phyloP scores from a whole-genome alignment of 1,140 invertebrate species.

The Calycopis cecrops region DNA sequence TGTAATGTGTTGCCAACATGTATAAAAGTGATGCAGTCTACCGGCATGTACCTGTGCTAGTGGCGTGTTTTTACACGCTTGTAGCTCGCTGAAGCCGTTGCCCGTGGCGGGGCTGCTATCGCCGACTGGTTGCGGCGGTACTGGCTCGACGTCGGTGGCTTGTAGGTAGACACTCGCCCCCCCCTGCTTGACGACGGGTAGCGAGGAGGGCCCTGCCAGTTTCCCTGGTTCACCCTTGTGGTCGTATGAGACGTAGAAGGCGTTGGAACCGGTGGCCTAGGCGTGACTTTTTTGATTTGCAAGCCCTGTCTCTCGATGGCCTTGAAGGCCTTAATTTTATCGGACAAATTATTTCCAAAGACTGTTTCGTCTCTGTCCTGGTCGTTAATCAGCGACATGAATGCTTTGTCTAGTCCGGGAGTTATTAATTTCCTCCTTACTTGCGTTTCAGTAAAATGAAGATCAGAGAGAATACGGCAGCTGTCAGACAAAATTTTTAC shows the following conservation, averaged over 20 bases:
- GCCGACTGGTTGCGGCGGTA: neutral
- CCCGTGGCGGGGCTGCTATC: neutral
- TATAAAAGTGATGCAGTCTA: constrained; percentile 27
- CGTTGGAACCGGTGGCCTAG: neutral
- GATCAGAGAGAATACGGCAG: constrained; percentile 26
- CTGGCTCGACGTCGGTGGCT: constrained; percentile 8
- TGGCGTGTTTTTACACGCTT: constrained; percentile 9
- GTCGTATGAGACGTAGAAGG: neutral
- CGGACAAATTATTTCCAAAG: constrained; percentile 23
- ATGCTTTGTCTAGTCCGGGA: constrained; percentile 22
- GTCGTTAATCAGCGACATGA: constrained; percentile 21
- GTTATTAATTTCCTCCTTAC: constrained; percentile 27
- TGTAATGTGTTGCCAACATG: constrained; percentile 32
- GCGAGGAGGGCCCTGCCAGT: constrained; percentile 30
- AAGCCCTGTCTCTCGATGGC: constrained; percentile 22
- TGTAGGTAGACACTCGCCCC: constrained; percentile 21
- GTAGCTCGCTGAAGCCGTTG: neutral
- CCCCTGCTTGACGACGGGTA: constrained; percentile 25
- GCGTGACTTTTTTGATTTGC: constrained; percentile 24
- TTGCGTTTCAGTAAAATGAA: constrained; percentile 21
- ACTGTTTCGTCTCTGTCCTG: constrained; percentile 25
- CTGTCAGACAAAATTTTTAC: constrained; percentile 24
- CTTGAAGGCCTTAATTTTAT: constrained; percentile 32
- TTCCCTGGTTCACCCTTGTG: constrained; percentile 21
- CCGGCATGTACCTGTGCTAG: constrained; percentile 35